Base-by-base conservation (phyloP, 2,888 invertebrate species). In the Drosophila rubida region DNA sequence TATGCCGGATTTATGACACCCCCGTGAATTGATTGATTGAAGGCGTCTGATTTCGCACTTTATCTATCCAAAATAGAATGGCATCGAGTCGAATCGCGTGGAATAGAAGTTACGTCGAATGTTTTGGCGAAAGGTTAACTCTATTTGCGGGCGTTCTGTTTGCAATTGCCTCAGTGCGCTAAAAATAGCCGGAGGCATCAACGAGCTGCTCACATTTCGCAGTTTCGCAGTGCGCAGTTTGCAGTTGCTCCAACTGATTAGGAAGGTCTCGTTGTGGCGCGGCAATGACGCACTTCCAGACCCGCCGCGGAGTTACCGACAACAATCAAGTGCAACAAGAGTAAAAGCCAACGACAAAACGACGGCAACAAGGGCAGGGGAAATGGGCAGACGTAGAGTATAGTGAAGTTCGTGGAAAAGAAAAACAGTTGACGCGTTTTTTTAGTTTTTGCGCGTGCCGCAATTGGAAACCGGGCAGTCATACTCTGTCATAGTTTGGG, bases 361-460 rank as follows among this genome's bases (percentile, higher is more conserved):
- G 5, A 23, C 25, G 7, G n/a, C n/a, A n/a, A n/a, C n/a, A 25
- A 25, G 16, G 11, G 1, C 23, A 50, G 51, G 44, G 59, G 37
- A 46, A 54, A 45, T 45, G 35, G 58, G 22, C 39, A 41, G 27
- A 22, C 1, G 19, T 19, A 19, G 19, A 19, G 19, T 19, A 19
- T 19, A 2, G 25, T 51, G 23, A 30, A 73, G 68, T 68, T 73
- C 74, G 58, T 61, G 67, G 66, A 80, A 77, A 82, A 62, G 67
- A 39, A 35, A 58, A 53, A 37, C 44, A 60, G 35, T 64, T 49
- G 62, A 48, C 23, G 45, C 14, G n/a, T 13, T 45, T 70, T 42
- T 39, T 45, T 35, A 23, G 2, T 27, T 51, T 46, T 8, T 22
- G 69, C 82, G 86, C 80, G 86, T 85, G 86, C 86, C 80, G 69